A percentile compares a stretch with the other conserved stretches of the same genome.
Conservation (phyloP, 1,140 invertebrate species). For the Monochamus saltuarius region DNA sequence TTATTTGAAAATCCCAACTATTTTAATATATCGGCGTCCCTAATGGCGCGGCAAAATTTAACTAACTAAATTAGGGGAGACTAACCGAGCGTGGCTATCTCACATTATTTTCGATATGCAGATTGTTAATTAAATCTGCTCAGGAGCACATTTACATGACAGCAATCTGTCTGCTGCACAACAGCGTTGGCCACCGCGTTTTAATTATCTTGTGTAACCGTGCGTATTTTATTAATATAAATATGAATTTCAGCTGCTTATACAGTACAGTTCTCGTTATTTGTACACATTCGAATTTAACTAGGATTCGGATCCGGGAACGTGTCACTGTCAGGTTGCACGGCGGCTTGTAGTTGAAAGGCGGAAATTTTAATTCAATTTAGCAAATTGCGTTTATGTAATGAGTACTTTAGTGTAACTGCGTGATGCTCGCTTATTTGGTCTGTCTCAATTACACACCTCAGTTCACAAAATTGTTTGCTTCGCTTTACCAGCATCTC, state of each 20-base stretch:
- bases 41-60: constrained; percentile 30
- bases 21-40: constrained; percentile 6
- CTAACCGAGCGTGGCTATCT: constrained; percentile 47
- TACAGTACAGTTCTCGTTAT: not conserved
- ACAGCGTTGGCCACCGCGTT: constrained; percentile 39
- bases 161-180: constrained; percentile 51
- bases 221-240: constrained; percentile 50
- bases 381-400: too few relatives aligned
- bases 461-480: too few relatives aligned
- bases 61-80: constrained; percentile 37
- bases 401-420: too few relatives aligned
- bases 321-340: too few relatives aligned
- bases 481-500: too few relatives aligned
- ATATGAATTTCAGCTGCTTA: constrained; percentile 15
- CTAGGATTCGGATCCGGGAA: too few relatives aligned
- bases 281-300: too few relatives aligned
- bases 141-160: constrained; percentile 52
- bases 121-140: constrained; percentile 52
- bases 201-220: constrained; percentile 51
- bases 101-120: constrained; percentile 52
- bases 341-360: too few relatives aligned
- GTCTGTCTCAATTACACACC: too few relatives aligned
- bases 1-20: constrained; percentile 10
- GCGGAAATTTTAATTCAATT: too few relatives aligned
- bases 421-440: too few relatives aligned